Evolutionary conservation across 2,797 vertebrate species (phyloP).

Genomic region (Hafferia zeledoni): DNA sequence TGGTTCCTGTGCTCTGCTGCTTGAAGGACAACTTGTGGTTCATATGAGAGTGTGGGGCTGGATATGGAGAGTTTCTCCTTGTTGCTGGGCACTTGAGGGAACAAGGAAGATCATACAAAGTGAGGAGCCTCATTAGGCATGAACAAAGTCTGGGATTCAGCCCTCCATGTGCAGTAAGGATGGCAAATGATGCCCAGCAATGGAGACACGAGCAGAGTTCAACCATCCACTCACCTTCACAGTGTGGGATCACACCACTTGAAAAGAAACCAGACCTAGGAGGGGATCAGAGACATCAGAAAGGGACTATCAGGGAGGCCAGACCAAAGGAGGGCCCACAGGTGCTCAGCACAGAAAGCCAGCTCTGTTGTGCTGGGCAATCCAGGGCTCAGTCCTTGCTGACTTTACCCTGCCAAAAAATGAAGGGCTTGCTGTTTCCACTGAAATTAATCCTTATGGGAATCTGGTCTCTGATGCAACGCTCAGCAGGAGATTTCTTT

Average conservation of each 20-base stretch:
- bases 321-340: neutral
- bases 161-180: neutral
- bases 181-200: neutral
- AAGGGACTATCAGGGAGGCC: neutral
- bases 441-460: conserved; percentile 37
- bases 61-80: neutral
- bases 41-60: neutral
- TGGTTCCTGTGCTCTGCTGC: neutral
- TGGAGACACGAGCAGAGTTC: neutral
- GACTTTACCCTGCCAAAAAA: neutral
- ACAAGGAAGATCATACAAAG: neutral
- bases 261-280: neutral
- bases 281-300: neutral
- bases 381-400: neutral
- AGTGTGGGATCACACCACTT: neutral
- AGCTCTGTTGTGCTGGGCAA: neutral
- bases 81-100: neutral
- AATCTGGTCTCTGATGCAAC: conserved; percentile 6
- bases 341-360: neutral
- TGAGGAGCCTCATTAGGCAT: neutral
- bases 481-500: conserved; percentile 2
- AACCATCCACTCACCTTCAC: neutral
- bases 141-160: neutral
- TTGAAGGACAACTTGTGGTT: neutral
- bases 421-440: neutral